A percentile compares a stretch with the other conserved stretches of the same genome.
These are phyloP conservation scores for Notolabrus celidotus DNA, from an alignment of 2,797 vertebrate genomes.

Conservation along the genomic window DNA sequence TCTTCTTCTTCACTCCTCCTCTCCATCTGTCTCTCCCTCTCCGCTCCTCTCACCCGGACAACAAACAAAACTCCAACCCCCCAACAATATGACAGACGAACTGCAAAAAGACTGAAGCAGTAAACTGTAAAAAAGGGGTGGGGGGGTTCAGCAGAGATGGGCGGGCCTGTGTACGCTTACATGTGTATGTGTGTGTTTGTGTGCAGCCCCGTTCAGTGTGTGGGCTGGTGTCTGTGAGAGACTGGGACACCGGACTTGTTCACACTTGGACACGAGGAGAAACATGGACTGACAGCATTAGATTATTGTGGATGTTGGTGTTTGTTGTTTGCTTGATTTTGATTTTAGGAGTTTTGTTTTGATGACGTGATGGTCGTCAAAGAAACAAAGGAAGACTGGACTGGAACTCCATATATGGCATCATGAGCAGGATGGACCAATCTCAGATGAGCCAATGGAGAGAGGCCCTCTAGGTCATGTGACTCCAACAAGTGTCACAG, in stretches of 20 bases:
- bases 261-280: slow-evolving; percentile 71
- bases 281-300: slow-evolving; percentile 75
- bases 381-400: slow-evolving; percentile 48
- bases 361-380: slow-evolving; percentile 61
- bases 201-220: slow-evolving; percentile 63
- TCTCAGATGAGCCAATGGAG: slow-evolving; percentile 67
- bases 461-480: slow-evolving; percentile 73
- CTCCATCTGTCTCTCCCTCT: slow-evolving; percentile 68
- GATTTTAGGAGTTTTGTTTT: slow-evolving; percentile 70
- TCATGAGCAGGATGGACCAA: slow-evolving; percentile 67
- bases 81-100: slow-evolving; percentile 70
- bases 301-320: slow-evolving; percentile 82
- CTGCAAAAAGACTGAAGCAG: slow-evolving; percentile 80
- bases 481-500: slow-evolving; percentile 61
- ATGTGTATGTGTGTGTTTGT: slow-evolving; percentile 77
- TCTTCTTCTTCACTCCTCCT: slow-evolving; percentile 65
- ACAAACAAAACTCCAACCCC: slow-evolving; percentile 73
- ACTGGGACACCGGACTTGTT: slow-evolving; percentile 64
- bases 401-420: slow-evolving; percentile 61
- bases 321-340: slow-evolving; percentile 79
- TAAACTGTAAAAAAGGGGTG: slow-evolving; percentile 73
- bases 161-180: slow-evolving; percentile 77
- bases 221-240: slow-evolving; percentile 60
- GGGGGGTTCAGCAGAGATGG: slow-evolving; percentile 82
- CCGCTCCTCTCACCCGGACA: slow-evolving; percentile 67